Conservation (phyloP, 2,888 invertebrate genomes). For the Synergus laeviventris region DNA sequence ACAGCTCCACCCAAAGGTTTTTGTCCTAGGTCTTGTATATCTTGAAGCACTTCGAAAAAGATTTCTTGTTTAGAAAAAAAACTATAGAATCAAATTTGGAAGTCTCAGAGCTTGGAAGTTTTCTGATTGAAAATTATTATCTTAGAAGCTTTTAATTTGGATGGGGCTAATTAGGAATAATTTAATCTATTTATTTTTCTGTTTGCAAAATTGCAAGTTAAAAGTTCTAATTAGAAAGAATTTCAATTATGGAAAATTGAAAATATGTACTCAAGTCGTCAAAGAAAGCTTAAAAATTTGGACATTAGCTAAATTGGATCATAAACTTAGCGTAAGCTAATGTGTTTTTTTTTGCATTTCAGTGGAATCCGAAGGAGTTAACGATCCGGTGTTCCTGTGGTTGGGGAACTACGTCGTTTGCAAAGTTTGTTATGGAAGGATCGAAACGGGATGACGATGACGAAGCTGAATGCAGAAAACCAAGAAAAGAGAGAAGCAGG, state of each 20-base stretch:
- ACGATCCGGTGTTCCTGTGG: neutral
- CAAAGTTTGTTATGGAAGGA: slow-evolving; percentile 41
- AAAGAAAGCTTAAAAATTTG: too few relatives aligned
- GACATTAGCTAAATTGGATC: too few relatives aligned
- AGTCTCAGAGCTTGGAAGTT: too few relatives aligned
- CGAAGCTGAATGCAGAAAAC: slow-evolving; percentile 42
- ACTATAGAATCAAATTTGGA: neutral
- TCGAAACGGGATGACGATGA: slow-evolving; percentile 44
- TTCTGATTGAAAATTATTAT: too few relatives aligned
- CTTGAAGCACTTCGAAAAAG: neutral
- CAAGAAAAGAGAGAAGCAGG: slow-evolving; percentile 46
- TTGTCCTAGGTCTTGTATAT: slow-evolving; percentile 33
- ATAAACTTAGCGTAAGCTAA: neutral
- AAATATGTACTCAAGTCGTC: neutral
- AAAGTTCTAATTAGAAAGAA: neutral
- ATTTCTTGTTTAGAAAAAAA: neutral
- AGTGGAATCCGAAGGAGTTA: neutral
- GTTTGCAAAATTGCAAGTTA: neutral
- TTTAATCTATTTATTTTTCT: too few relatives aligned
- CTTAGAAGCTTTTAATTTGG: neutral
- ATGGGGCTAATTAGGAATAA: too few relatives aligned
- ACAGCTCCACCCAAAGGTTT: slow-evolving; percentile 31
- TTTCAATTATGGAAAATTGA: neutral
- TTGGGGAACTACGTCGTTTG: neutral
- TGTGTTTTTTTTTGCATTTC: neutral